Base-by-base conservation (phyloP, 1,140 invertebrate species). In the Drosophila bipectinata region DNA sequence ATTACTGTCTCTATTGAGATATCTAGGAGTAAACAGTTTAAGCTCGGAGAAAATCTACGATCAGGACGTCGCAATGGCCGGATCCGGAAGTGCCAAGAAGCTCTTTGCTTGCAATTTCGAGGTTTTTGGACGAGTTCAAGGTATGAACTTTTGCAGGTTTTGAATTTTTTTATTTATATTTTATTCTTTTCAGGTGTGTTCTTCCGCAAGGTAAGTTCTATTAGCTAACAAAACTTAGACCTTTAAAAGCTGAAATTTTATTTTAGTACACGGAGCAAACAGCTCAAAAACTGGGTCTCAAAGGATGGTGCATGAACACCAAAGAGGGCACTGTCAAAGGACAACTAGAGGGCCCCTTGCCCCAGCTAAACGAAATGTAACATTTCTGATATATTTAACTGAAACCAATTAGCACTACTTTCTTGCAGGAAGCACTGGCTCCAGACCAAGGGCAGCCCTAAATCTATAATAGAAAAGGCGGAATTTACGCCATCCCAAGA, bases 301-400 rank as follows among this genome's bases (percentile, higher is more conserved):
- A 91, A 66, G 96, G 96, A 44, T 96, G 95, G 94, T 95, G 95
- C 69, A 95, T 93, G 93, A 96, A 96, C 79, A 96, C 95, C 0
- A 64, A 87, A 1, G 61, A 84, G 8, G 94, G 92, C 5, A 96
- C 95, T 2, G 96, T 96, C 3, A 79, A 93, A 32, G 96, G 96
- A 21, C 90, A 92, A 53, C 63, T 96, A 10, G 94, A 96, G 92
- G 96, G 95, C 28, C 85, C 92, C 4, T 69, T 92, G 45, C 54
- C 81, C 1, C 93, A 94, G 82, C 75, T 96, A 9, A 92, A 93
- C 51, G 90, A 93, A 91, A 96, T 96, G 95, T 96, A 93, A 91
- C 45, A 30, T 0, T 4, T 15, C 12, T 8, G 14, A 44, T 44
- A 44, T 14, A 18, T 44, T n/a, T 44, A 18, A 7, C 7, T 21